A percentile compares a stretch with the other conserved stretches of the same genome.
Conservation (phyloP, 2,888 invertebrate species). For the Drosophila austrosaltans region DNA sequence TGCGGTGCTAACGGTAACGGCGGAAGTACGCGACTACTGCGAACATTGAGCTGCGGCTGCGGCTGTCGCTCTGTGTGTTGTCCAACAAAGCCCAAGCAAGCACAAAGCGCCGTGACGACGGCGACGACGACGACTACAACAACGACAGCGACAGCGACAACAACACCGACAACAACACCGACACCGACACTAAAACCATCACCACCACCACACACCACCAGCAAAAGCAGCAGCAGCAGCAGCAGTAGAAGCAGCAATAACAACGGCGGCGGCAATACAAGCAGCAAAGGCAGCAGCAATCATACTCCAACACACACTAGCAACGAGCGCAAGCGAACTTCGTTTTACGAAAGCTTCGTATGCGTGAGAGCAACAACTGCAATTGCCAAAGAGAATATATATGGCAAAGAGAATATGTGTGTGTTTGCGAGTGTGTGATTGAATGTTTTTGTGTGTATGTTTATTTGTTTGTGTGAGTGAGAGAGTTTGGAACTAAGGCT, state of each 20-base stretch:
- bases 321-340: slow-evolving; percentile 14
- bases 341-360: slow-evolving; percentile 55
- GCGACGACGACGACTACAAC: slow-evolving; percentile 49
- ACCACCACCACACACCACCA: slow-evolving; percentile 13
- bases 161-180: slow-evolving; percentile 41
- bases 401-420: slow-evolving; percentile 33
- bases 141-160: slow-evolving; percentile 31
- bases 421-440: slow-evolving; percentile 33
- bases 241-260: slow-evolving; percentile 31
- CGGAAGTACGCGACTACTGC: slow-evolving; percentile 77
- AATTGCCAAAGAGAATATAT: slow-evolving; percentile 14
- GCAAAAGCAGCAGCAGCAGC: background rate
- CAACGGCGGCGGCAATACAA: slow-evolving; percentile 36
- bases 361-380: slow-evolving; percentile 43
- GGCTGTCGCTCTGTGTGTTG: slow-evolving; percentile 59
- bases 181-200: slow-evolving; percentile 3
- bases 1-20: slow-evolving; percentile 78
- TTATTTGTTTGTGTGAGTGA: slow-evolving; percentile 29
- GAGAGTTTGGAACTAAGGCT: slow-evolving; percentile 36
- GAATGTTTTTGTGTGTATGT: background rate
- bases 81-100: slow-evolving; percentile 62
- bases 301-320: too few relatives aligned
- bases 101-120: slow-evolving; percentile 64
- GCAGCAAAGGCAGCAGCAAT: slow-evolving; percentile 22
- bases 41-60: slow-evolving; percentile 66